Evolutionary conservation across 2,888 invertebrate species (phyloP).

Genomic region (Deilephila porcellus): DNA sequence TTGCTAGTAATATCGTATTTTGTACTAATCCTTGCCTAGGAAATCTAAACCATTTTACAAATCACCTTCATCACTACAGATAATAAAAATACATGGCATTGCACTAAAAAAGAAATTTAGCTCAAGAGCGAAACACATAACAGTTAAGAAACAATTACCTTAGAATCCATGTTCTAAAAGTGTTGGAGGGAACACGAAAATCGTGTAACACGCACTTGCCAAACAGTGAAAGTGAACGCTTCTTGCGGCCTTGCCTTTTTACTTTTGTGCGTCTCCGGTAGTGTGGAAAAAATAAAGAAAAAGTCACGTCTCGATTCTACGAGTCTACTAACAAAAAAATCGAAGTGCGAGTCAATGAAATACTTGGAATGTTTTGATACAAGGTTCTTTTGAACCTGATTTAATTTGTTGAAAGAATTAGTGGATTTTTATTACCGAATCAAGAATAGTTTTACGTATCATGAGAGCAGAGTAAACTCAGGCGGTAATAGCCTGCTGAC

Average conservation of each 20-base stretch:
- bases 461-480: too few relatives aligned
- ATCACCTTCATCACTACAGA: neutral
- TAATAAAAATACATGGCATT: neutral
- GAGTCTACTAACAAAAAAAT: conserved; percentile 26
- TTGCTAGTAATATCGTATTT: too few relatives aligned
- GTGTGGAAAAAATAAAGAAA: conserved; percentile 38
- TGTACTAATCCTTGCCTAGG: neutral
- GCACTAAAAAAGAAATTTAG: neutral
- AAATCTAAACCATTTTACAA: neutral
- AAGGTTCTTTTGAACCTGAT: neutral
- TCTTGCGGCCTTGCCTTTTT: conserved; percentile 68
- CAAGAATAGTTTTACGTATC: neutral
- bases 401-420: neutral
- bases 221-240: conserved; percentile 74
- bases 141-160: conserved; percentile 49
- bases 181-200: conserved; percentile 49
- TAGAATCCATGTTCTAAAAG: conserved; percentile 51
- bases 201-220: conserved; percentile 55
- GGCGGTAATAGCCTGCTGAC: too few relatives aligned
- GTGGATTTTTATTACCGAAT: neutral
- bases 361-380: neutral
- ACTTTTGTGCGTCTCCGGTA: conserved; percentile 38
- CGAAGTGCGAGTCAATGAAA: conserved; percentile 9
- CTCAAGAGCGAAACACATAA: conserved; percentile 15
- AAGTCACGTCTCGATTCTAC: conserved; percentile 28